phyloP scores from a whole-genome alignment of 2,797 vertebrate species.

The Staurois parvus region DNA sequence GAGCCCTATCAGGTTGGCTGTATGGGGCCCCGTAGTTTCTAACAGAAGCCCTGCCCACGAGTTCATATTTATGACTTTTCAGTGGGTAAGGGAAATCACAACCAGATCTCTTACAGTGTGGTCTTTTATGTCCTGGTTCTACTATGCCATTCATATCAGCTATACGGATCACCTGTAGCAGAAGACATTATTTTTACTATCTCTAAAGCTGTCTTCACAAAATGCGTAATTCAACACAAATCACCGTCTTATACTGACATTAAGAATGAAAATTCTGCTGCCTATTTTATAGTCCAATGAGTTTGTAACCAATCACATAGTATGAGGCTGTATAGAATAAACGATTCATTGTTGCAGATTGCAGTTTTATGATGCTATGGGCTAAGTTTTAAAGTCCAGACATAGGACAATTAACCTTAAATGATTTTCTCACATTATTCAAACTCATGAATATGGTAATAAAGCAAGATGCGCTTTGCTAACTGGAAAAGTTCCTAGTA shows the following conservation, averaged over 20 bases:
- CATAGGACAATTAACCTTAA: constrained; percentile 59
- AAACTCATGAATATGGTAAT: constrained; percentile 59
- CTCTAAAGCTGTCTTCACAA: not conserved
- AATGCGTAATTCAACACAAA: constrained; percentile 27
- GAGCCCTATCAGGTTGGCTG: no score
- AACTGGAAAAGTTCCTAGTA: constrained; percentile 52
- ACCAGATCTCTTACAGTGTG: not conserved
- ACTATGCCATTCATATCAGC: not conserved
- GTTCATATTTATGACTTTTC: no score
- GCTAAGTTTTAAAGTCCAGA: constrained; percentile 45
- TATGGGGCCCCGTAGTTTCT: no score
- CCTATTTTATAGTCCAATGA: constrained; percentile 46
- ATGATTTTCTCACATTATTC: constrained; percentile 53
- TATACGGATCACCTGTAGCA: not conserved
- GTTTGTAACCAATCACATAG: constrained; percentile 27
- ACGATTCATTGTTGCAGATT: constrained; percentile 46
- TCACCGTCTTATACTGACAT: constrained; percentile 10
- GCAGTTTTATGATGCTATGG: constrained; percentile 41
- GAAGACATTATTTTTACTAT: not conserved
- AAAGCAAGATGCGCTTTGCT: constrained; percentile 57
- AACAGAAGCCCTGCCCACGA: no score
- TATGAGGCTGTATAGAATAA: constrained; percentile 39
- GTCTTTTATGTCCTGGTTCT: not conserved
- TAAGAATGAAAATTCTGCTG: constrained; percentile 29
- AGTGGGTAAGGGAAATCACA: not conserved